Evolutionary conservation across 1,140 invertebrate species (phyloP).

Genomic region (Drosophila athabasca): DNA sequence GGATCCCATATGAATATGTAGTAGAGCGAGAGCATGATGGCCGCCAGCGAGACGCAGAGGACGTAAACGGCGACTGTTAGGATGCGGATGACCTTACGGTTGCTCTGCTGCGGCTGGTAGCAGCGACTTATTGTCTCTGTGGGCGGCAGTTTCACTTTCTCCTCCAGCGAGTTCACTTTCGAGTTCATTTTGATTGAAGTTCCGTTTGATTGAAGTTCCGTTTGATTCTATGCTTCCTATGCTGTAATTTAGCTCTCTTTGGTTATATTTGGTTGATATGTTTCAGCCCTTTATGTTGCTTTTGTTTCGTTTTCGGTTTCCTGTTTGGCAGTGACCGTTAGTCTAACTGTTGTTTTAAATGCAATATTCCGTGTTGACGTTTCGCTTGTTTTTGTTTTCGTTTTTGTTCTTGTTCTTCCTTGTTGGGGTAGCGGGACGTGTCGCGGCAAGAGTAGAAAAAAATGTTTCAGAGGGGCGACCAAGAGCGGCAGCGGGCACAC

Average conservation of each 20-base stretch:
- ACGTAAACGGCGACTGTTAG: conserved; percentile 97
- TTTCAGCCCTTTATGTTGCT: conserved; percentile 23
- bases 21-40: conserved; percentile 96
- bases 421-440: conserved; percentile 2
- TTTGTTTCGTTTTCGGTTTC: background rate
- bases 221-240: background rate
- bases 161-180: conserved; percentile 84
- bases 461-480: conserved; percentile 3
- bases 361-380: conserved; percentile 29
- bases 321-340: conserved; percentile 41
- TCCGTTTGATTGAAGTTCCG: conserved; percentile 2
- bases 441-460: conserved; percentile 41
- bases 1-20: conserved; percentile 98
- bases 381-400: background rate
- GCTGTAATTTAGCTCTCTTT: conserved; percentile 16
- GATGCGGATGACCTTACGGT: conserved; percentile 95
- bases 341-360: conserved; percentile 36
- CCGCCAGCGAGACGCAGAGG: conserved; percentile 96
- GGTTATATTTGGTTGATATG: conserved; percentile 24
- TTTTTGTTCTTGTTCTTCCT: conserved; percentile 2
- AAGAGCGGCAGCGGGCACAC: background rate
- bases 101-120: conserved; percentile 87
- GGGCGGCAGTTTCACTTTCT: conserved; percentile 88
- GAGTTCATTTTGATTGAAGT: conserved; percentile 67
- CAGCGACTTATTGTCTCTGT: conserved; percentile 92